A percentile compares a stretch with the other conserved stretches of the same genome.
These are phyloP conservation scores for Thymelicus acteon DNA, from an alignment of 2,888 invertebrate species.

Conservation along the genomic window DNA sequence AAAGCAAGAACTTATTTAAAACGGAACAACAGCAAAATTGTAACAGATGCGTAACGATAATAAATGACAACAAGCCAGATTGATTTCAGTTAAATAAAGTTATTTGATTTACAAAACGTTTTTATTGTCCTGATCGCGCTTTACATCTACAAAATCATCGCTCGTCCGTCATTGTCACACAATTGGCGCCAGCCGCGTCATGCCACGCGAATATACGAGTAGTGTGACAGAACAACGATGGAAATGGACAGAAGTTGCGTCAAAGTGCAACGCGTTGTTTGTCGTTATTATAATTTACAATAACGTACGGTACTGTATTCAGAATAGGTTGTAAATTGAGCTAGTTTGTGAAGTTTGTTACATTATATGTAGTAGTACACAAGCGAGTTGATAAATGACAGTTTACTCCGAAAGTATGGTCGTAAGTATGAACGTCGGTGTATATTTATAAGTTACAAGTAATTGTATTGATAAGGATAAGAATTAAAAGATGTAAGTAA, in stretches of 20 bases:
- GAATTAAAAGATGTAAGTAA: too few relatives aligned
- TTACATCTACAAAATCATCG: slow-evolving; percentile 9
- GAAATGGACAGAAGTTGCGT: slow-evolving; percentile 17
- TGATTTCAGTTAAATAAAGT: not conserved
- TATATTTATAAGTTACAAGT: too few relatives aligned
- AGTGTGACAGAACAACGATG: slow-evolving; percentile 20
- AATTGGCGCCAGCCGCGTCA: slow-evolving; percentile 22
- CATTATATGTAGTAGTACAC: too few relatives aligned
- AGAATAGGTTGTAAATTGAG: too few relatives aligned
- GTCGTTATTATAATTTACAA: slow-evolving; percentile 5
- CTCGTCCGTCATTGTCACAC: slow-evolving; percentile 23
- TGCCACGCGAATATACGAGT: slow-evolving; percentile 6
- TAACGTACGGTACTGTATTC: not conserved
- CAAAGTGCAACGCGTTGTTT: slow-evolving; percentile 4
- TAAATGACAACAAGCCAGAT: not conserved
- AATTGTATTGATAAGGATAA: too few relatives aligned
- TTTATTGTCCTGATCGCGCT: slow-evolving; percentile 5
- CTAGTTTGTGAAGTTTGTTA: too few relatives aligned
- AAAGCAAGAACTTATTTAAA: not conserved
- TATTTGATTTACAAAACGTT: not conserved
- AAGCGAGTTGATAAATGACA: too few relatives aligned
- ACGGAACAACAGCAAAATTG: not conserved
- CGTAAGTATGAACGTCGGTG: too few relatives aligned
- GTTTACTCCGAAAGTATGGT: too few relatives aligned
- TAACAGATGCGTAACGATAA: not conserved